phyloP scores from a whole-genome alignment of 2,797 vertebrate species.

The Chelon auratus region DNA sequence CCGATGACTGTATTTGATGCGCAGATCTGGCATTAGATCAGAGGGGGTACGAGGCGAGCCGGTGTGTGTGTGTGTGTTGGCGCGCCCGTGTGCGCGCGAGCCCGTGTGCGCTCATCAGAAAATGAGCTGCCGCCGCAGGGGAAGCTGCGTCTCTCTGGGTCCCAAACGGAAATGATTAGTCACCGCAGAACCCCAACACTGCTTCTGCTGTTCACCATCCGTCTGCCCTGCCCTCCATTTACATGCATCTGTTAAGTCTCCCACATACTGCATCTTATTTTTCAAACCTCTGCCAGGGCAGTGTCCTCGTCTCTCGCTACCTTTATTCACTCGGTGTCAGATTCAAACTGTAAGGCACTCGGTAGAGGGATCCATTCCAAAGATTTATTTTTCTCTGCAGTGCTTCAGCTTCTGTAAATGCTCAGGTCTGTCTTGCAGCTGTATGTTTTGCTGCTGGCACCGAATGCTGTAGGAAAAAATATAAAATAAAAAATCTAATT shows the following conservation, averaged over 20 bases:
- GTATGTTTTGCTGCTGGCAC: not conserved
- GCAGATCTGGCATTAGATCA: conserved; percentile 45
- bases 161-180: conserved; percentile 63
- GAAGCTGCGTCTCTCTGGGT: conserved; percentile 34
- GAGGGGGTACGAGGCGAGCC: not conserved
- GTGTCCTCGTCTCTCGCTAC: not conserved
- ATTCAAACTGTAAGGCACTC: not conserved
- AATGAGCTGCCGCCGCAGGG: conserved; percentile 39
- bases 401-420: not conserved
- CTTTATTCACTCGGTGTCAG: not conserved
- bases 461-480: not conserved
- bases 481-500: conserved; percentile 1
- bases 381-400: not conserved
- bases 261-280: not conserved
- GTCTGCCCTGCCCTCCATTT: conserved; percentile 4
- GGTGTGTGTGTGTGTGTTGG: not conserved
- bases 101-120: conserved; percentile 38
- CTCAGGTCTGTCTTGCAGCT: not conserved
- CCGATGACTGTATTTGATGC: conserved; percentile 43
- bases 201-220: conserved; percentile 19
- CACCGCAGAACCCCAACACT: conserved; percentile 46
- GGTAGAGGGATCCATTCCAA: not conserved
- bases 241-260: conserved; percentile 1
- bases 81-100: not conserved
- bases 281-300: not conserved